Evolutionary conservation across 2,113 vertebrate genomes (phyloP).

Genomic region (Pseudolaguvia tuberculata): DNA sequence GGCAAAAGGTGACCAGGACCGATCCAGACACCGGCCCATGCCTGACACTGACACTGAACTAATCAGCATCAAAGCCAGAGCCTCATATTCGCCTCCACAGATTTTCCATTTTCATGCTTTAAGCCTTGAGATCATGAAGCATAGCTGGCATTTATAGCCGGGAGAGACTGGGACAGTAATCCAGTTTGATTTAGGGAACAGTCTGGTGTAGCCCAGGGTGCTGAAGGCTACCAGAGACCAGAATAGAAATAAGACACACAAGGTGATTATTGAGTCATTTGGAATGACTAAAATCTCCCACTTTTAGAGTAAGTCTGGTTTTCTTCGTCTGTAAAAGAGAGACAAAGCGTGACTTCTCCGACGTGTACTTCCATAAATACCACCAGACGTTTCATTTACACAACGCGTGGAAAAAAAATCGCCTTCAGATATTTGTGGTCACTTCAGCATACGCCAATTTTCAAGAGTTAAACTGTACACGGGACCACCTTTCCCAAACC

Average conservation of each 20-base stretch:
- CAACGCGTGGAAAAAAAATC: slow-evolving; percentile 9
- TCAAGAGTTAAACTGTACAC: slow-evolving; percentile 7
- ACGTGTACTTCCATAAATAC: slow-evolving; percentile 12
- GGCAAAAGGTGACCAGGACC: slow-evolving; percentile 26
- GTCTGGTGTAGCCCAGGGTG: not conserved
- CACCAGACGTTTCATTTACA: not conserved
- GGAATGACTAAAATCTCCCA: slow-evolving; percentile 37
- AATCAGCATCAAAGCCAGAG: slow-evolving; percentile 49
- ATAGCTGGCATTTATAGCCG: slow-evolving; percentile 28
- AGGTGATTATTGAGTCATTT: slow-evolving; percentile 25
- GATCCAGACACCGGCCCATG: slow-evolving; percentile 5
- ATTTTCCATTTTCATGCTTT: slow-evolving; percentile 57
- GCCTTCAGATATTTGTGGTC: slow-evolving; percentile 21
- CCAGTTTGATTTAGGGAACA: slow-evolving; percentile 23
- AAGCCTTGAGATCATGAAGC: slow-evolving; percentile 43
- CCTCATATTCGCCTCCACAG: slow-evolving; percentile 33
- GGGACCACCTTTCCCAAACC: not conserved
- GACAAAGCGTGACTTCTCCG: slow-evolving; percentile 18
- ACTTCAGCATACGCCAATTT: slow-evolving; percentile 2
- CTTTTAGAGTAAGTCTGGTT: slow-evolving; percentile 14
- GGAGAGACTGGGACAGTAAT: slow-evolving; percentile 18
- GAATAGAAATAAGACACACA: slow-evolving; percentile 28
- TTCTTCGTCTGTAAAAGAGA: slow-evolving; percentile 25
- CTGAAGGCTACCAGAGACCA: slow-evolving; percentile 17
- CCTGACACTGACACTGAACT: slow-evolving; percentile 3